Percentiles rank a stretch among this genome's conserved stretches.
phyloP scores from a whole-genome alignment of 2,888 invertebrate species.

The Copidosoma aretas region DNA sequence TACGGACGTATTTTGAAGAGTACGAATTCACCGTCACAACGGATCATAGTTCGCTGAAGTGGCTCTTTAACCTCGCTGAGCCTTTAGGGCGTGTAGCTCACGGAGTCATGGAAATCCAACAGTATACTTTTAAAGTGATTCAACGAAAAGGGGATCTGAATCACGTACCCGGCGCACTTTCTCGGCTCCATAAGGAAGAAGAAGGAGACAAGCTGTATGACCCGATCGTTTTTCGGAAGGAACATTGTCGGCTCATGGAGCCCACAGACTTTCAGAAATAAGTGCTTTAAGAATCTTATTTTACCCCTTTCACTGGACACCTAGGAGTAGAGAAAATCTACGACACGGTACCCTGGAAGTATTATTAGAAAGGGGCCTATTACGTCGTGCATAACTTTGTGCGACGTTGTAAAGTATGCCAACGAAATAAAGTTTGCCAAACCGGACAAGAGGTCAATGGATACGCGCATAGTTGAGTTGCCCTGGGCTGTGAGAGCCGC shows the following conservation, averaged over 20 bases:
- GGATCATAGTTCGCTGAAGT: background rate
- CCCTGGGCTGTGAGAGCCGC: background rate
- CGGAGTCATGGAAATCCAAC: background rate
- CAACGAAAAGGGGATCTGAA: background rate
- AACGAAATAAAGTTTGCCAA: background rate
- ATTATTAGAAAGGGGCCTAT: background rate
- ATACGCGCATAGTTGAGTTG: background rate
- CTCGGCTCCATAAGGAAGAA: background rate
- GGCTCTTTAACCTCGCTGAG: background rate
- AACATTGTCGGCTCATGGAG: background rate
- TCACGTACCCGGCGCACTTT: background rate
- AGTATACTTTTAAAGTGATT: background rate
- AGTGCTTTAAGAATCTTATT: background rate
- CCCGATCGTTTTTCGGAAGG: background rate
- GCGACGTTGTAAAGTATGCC: background rate
- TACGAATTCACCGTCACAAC: background rate
- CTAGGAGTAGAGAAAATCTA: background rate
- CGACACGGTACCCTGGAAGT: background rate
- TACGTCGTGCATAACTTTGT: background rate
- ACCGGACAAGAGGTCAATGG: background rate
- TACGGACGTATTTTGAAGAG: background rate
- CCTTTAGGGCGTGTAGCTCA: background rate
- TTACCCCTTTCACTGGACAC: background rate
- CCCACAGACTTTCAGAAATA: background rate
- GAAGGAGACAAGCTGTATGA: background rate